Conservation (phyloP, 2,888 invertebrate species). For the Mylabris sibirica region DNA sequence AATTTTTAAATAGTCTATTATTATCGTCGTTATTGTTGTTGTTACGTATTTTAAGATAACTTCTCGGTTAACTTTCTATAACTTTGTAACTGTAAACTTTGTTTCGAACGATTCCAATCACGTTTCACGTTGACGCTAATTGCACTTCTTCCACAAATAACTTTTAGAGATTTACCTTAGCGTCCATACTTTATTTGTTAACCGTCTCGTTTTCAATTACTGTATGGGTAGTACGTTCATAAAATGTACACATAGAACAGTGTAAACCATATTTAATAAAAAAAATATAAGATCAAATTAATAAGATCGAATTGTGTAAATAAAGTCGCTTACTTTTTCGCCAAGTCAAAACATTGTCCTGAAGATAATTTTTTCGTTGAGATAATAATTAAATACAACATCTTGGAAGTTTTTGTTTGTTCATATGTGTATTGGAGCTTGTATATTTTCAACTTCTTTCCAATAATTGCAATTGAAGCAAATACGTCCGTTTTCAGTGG, state of each 20-base stretch:
- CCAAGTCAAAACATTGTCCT: no score
- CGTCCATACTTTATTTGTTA: slow-evolving; percentile 52
- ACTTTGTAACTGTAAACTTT: not conserved
- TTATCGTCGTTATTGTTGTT: not conserved
- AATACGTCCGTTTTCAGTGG: not conserved
- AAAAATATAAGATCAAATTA: no score
- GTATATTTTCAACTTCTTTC: no score
- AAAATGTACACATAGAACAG: not conserved
- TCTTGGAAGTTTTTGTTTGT: no score
- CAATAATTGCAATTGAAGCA: no score
- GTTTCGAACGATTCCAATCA: slow-evolving; percentile 54
- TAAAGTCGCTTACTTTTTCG: no score
- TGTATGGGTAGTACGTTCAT: not conserved
- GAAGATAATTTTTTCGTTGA: no score
- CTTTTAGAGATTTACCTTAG: slow-evolving; percentile 56
- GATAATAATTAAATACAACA: no score
- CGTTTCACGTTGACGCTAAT: slow-evolving; percentile 58
- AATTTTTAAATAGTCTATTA: not conserved
- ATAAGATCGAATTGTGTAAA: no score
- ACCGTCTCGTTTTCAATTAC: not conserved
- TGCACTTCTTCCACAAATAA: slow-evolving; percentile 59
- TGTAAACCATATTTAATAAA: no score
- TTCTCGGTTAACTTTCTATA: not conserved
- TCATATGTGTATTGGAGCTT: no score
- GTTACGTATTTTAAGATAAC: not conserved